These are phyloP conservation scores for Epinephelus coioides DNA, from an alignment of 2,797 vertebrate genomes.

Conservation along the genomic window DNA sequence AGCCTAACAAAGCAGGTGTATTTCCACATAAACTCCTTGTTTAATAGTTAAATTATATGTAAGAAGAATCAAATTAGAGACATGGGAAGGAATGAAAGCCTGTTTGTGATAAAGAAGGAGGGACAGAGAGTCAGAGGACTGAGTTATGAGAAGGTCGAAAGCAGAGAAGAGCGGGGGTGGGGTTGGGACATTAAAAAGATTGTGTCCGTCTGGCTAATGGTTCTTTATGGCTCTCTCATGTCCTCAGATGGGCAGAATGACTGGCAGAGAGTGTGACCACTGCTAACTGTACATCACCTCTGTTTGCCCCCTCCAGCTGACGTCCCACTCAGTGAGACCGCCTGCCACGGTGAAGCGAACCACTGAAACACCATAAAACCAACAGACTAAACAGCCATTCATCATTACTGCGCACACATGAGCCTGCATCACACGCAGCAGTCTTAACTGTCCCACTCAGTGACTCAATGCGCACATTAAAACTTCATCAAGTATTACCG, in stretches of 20 bases:
- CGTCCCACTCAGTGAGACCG: conserved; percentile 65
- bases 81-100: conserved; percentile 53
- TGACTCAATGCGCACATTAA: conserved; percentile 86
- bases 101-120: conserved; percentile 58
- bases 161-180: conserved; percentile 67
- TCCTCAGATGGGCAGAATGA: conserved; percentile 79
- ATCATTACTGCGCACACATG: conserved; percentile 81
- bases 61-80: conserved; percentile 55
- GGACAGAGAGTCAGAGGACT: conserved; percentile 51
- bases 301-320: conserved; percentile 69
- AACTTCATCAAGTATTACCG: conserved; percentile 85
- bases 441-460: conserved; percentile 77
- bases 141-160: conserved; percentile 81
- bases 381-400: conserved; percentile 88
- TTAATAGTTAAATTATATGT: conserved; percentile 38
- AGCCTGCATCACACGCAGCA: conserved; percentile 73
- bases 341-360: conserved; percentile 75
- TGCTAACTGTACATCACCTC: conserved; percentile 83
- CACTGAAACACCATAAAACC: conserved; percentile 85
- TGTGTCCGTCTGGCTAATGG: conserved; percentile 84
- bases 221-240: conserved; percentile 80
- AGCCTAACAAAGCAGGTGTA: conserved; percentile 49
- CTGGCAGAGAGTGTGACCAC: conserved; percentile 81
- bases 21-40: conserved; percentile 41
- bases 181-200: conserved; percentile 82